Base-by-base conservation (phyloP, 2,797 vertebrate species). In the Ataeniobius toweri region DNA sequence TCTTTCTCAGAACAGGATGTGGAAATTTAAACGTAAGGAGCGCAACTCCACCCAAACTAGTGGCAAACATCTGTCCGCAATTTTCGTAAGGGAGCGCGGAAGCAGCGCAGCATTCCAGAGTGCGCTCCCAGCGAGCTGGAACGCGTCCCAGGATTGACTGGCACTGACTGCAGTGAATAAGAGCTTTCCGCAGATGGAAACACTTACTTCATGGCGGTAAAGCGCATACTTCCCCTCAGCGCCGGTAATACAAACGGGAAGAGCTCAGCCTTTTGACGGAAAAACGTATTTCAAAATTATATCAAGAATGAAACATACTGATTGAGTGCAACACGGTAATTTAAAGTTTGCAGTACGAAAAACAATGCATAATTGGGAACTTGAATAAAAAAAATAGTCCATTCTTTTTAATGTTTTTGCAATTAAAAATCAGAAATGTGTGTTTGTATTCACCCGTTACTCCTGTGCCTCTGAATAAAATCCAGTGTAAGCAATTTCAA, bases 31-130 rank as follows among this genome's bases (percentile, higher is more conserved):
- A 92, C 94, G 93, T 91, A 92, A 86, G 89, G 36, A 80, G 85
- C 91, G 91, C 90, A 94, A 88, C 95, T 95, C 94, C 95, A 89
- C 95, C 95, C 95, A 82, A 83, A 87, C 69, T 85, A 71, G 90
- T 85, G 61, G 86, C 89, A 86, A 95, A 95, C 91, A 91, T 93
- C 76, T 94, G 92, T 84, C 74, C 93, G 93, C 72, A 86, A 83
- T 89, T 88, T 93, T 83, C 92, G 94, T 93, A 94, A 77, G 41
- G 22, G 3, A 88, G 90, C 92, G 92, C n/a, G 92, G 88, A 82
- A 88, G 79, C 83, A 67, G 75, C 14, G 18, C 76, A 70, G 63
- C 91, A 93, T 94, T 94, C 92, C 91, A n/a, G 24, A 67, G 76
- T 74, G 41, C 67, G 76, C 80, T 86, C 44, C 46, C 22, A 85